These are phyloP conservation scores for Marcusenius ussheri DNA, from an alignment of 2,113 vertebrate species.

Conservation along the genomic window DNA sequence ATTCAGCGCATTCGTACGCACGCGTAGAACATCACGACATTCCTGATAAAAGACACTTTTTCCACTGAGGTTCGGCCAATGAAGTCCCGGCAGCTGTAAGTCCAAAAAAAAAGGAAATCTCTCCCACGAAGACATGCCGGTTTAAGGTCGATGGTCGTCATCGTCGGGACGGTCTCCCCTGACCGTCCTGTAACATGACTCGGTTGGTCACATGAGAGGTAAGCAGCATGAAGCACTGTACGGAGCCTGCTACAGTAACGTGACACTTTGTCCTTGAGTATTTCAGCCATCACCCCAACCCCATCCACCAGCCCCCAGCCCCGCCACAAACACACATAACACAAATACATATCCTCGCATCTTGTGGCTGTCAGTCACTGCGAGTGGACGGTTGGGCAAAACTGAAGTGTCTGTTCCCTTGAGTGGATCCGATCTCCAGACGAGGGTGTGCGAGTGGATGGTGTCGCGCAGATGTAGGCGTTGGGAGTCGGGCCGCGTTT, in stretches of 20 bases:
- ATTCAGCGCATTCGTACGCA: background rate
- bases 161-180: background rate
- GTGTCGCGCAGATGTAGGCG: background rate
- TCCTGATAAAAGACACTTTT: background rate
- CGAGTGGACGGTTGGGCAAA: background rate
- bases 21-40: background rate
- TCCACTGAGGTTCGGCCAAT: background rate
- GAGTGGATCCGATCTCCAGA: background rate
- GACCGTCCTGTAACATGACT: background rate
- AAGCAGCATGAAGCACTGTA: background rate
- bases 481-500: background rate
- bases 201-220: background rate
- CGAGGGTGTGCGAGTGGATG: background rate
- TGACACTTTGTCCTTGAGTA: background rate
- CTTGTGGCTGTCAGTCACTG: background rate
- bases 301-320: background rate
- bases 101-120: background rate
- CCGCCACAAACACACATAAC: background rate
- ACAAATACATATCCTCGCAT: background rate
- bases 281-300: background rate
- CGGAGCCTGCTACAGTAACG: background rate
- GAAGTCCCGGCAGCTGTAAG: background rate
- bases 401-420: background rate
- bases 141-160: background rate
- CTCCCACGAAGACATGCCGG: background rate